A percentile compares a stretch with the other conserved stretches of the same genome.
Evolutionary conservation across 2,113 vertebrate species (phyloP).

Genomic region (Cheilinus undulatus): DNA sequence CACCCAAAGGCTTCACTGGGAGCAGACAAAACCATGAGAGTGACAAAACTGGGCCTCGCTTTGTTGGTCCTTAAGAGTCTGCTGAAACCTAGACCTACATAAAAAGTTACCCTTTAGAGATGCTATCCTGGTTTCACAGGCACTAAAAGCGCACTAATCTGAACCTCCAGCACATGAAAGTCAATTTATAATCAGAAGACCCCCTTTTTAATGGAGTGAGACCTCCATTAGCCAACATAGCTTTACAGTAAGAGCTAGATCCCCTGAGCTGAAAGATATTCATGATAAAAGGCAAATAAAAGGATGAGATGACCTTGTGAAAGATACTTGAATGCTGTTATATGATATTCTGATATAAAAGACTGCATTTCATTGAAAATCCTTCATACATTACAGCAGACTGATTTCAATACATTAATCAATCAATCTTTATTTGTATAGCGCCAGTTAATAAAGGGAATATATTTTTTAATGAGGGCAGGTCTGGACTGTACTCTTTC

Average conservation of each 20-base stretch:
- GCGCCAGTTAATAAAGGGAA: too few relatives aligned
- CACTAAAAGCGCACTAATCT: constrained; percentile 46
- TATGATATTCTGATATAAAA: constrained; percentile 7
- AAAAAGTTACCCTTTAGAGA: constrained; percentile 54
- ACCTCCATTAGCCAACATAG: constrained; percentile 50
- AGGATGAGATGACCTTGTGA: constrained; percentile 30
- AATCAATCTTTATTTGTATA: too few relatives aligned
- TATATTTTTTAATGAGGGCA: too few relatives aligned
- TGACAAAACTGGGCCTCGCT: constrained; percentile 57
- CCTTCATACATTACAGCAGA: too few relatives aligned
- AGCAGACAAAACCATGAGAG: constrained; percentile 61
- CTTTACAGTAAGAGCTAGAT: constrained; percentile 11
- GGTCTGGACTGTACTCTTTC: too few relatives aligned
- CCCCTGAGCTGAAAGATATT: constrained; percentile 36
- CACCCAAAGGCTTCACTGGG: constrained; percentile 56
- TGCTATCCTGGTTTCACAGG: constrained; percentile 54
- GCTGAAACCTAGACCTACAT: constrained; percentile 52
- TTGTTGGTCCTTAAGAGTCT: constrained; percentile 38
- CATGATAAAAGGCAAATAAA: constrained; percentile 49
- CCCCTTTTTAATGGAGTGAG: constrained; percentile 32
- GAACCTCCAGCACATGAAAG: constrained; percentile 48
- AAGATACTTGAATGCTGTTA: neutral
- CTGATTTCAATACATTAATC: too few relatives aligned
- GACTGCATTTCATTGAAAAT: neutral
- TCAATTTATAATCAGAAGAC: constrained; percentile 43